Evolutionary conservation across 2,888 invertebrate genomes (phyloP).

Genomic region (Drosophila mimica): DNA sequence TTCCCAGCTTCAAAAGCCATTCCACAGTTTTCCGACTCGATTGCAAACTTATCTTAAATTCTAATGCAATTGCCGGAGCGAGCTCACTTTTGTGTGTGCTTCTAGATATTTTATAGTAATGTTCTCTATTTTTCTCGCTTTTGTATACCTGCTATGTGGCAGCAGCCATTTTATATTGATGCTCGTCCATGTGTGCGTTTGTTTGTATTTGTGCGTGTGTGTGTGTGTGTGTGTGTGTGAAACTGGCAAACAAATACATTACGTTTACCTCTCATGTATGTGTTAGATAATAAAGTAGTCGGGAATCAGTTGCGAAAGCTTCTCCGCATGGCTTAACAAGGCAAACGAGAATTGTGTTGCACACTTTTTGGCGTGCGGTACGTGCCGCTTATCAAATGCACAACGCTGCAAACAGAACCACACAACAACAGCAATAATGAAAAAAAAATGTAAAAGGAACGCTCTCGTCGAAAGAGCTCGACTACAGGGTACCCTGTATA

Average conservation of each 20-base stretch:
- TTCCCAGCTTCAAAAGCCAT: slow-evolving; percentile 1
- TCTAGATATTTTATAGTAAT: slow-evolving; percentile 66
- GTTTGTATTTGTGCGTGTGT: slow-evolving; percentile 19
- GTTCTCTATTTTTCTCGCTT: slow-evolving; percentile 46
- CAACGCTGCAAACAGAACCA: slow-evolving; percentile 41
- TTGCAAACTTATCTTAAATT: slow-evolving; percentile 74
- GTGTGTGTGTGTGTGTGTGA: slow-evolving; percentile 33
- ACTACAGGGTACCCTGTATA: background rate
- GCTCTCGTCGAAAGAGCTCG: background rate
- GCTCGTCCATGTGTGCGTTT: slow-evolving; percentile 11
- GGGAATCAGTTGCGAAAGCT: slow-evolving; percentile 54
- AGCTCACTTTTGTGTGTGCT: slow-evolving; percentile 24
- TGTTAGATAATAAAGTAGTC: slow-evolving; percentile 70
- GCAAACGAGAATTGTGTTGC: slow-evolving; percentile 53
- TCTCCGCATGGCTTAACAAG: slow-evolving; percentile 41
- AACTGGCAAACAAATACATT: slow-evolving; percentile 72
- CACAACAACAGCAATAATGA: slow-evolving; percentile 9
- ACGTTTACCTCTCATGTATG: slow-evolving; percentile 38
- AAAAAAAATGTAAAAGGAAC: background rate
- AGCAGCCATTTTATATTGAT: slow-evolving; percentile 67
- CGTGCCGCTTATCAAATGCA: slow-evolving; percentile 78
- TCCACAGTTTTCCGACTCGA: slow-evolving; percentile 11
- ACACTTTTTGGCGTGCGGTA: slow-evolving; percentile 68
- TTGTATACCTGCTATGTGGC: slow-evolving; percentile 66
- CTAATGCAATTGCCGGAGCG: slow-evolving; percentile 64